Conservation (phyloP, 2,113 vertebrate species). For the Podilymbus podiceps region DNA sequence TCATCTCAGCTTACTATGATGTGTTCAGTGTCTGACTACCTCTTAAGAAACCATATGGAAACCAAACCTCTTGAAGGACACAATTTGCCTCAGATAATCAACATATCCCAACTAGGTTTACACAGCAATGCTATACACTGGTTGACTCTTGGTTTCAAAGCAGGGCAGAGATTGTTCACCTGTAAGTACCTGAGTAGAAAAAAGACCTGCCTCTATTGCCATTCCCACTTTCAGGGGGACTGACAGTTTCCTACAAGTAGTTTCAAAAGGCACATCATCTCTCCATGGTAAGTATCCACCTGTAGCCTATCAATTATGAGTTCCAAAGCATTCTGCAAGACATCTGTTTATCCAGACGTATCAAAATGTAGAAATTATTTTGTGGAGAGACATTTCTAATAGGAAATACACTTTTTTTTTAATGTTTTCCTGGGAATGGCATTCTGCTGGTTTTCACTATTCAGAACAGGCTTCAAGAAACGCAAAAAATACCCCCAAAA, state of each 20-base stretch:
- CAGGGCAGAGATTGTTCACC: conserved; percentile 42
- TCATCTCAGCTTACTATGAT: background rate
- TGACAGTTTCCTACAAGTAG: conserved; percentile 38
- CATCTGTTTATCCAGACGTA: background rate
- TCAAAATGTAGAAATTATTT: background rate
- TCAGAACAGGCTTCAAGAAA: conserved; percentile 28
- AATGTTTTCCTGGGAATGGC: background rate
- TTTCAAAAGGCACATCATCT: conserved; percentile 63
- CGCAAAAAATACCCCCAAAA: conserved; percentile 10
- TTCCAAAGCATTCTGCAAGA: conserved; percentile 39
- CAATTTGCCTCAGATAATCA: background rate
- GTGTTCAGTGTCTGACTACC: background rate
- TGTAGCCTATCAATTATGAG: conserved; percentile 10
- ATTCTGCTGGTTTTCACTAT: conserved; percentile 47
- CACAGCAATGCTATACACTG: background rate
- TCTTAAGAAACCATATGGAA: background rate
- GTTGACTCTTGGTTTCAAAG: conserved; percentile 16
- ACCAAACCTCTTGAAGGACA: background rate
- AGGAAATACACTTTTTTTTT: conserved; percentile 6
- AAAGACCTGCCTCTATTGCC: conserved; percentile 45
- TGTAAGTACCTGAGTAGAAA: conserved; percentile 63
- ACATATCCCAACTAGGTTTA: background rate
- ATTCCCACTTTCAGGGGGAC: background rate
- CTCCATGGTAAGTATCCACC: conserved; percentile 1
- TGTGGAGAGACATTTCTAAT: conserved; percentile 37